Base-by-base conservation (phyloP, 1,140 invertebrate genomes). In the Drosophila murphyi region DNA sequence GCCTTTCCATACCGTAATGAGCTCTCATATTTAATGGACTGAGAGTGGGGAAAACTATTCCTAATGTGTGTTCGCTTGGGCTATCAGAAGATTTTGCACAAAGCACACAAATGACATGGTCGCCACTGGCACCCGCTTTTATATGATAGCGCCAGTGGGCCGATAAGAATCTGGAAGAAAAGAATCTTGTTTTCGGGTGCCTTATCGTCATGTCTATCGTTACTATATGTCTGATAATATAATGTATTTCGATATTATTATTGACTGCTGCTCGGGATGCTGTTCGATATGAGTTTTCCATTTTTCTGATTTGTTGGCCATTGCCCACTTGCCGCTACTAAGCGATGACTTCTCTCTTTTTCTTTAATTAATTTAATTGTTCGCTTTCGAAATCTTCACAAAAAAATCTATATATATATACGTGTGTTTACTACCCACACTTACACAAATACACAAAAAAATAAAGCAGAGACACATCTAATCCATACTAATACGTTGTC, bases 331-430 rank as follows among this genome's bases (percentile, higher is more conserved):
- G 10, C 55, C 51, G 34, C 35, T 12, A 8, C 6, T 54, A n/a
- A 34, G 34, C 47, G 34, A 41, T 20, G n/a, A 6, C 20, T 8
- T 50, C 5, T n/a, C 10, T 43, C 4, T 51, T 6, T 3, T 32
- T 47, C 64, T 81, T 72, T 32, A 72, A 86, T 87, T 86, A 78
- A 57, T 76, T 78, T 82, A 82, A 86, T 87, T 86, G 82, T 63
- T 67, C 55, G 35, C 35, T 43, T 31, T 67, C 20, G 28, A 7
- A 31, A 57, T 52, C 34, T 31, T 50, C 29, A 64, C 45, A 55
- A 39, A 12, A 20, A 20, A 20, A 20, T 20, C 20, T 20, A 20
- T 2, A 20, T 20, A 1, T 20, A 0, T 20, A 20, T 20, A 12
- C 12, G 20, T 20, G 20, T 20, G 20, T 20, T 20, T 20, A 20